phyloP scores from a whole-genome alignment of 2,113 vertebrate species.

The Emydocephalus ijimae region DNA sequence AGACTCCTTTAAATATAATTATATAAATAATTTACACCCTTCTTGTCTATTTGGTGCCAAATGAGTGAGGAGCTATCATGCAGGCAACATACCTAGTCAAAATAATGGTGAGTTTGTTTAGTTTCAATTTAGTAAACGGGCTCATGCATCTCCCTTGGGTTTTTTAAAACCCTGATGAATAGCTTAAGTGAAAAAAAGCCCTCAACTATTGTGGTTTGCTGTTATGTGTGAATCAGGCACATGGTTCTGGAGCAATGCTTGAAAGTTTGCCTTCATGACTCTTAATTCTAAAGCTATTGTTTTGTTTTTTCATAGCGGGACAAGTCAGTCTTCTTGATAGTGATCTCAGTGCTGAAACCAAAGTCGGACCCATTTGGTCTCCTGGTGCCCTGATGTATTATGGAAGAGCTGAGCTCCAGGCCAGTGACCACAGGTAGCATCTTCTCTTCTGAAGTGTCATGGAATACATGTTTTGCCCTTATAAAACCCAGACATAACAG shows the following conservation, averaged over 20 bases:
- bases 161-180: not conserved
- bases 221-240: not conserved
- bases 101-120: not conserved
- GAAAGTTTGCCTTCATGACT: not conserved
- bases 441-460: not conserved
- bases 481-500: not conserved
- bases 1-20: not conserved
- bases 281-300: not conserved
- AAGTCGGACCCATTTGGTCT: constrained; percentile 69
- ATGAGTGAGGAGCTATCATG: not conserved
- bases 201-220: not conserved
- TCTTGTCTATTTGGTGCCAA: not conserved
- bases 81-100: not conserved
- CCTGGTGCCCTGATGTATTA: constrained; percentile 78
- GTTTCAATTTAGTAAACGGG: not conserved
- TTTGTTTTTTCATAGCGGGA: constrained; percentile 59
- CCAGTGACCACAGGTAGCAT: constrained; percentile 77
- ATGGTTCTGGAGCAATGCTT: not conserved
- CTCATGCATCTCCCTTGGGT: not conserved
- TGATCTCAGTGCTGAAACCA: constrained; percentile 54
- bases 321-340: constrained; percentile 73
- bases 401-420: constrained; percentile 76
- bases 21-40: constrained; percentile 5
- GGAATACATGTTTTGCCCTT: not conserved
- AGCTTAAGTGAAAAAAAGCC: not conserved